Evolutionary conservation across 1,140 invertebrate genomes (phyloP).

Genomic region (Stegodyphus mimosarum): DNA sequence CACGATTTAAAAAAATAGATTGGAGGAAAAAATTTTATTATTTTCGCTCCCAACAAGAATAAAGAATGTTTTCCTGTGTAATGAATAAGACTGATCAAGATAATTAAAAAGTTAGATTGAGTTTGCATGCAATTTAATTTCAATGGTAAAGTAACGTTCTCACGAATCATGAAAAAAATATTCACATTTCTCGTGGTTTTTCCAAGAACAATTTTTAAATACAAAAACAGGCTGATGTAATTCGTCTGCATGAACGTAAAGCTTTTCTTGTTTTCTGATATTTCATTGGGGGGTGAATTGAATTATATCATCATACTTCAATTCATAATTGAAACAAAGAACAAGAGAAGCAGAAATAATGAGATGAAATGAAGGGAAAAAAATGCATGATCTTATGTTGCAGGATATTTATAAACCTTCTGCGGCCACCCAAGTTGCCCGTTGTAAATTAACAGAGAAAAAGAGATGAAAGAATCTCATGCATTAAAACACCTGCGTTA

Average conservation of each 20-base stretch:
- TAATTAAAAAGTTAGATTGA: no score
- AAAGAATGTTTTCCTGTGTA: no score
- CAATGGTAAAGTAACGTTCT: no score
- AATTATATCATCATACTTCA: slow-evolving; percentile 1
- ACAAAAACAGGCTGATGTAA: neutral
- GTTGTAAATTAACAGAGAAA: slow-evolving; percentile 35
- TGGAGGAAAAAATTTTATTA: no score
- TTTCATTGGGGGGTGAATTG: neutral
- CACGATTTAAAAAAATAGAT: no score
- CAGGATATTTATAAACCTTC: slow-evolving; percentile 27
- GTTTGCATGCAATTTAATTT: no score
- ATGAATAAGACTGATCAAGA: no score
- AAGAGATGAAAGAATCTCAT: slow-evolving; percentile 34
- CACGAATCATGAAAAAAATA: no score
- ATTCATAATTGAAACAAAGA: slow-evolving; percentile 30
- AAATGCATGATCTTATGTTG: slow-evolving; percentile 1
- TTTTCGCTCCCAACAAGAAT: no score
- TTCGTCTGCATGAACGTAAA: neutral
- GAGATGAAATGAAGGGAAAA: slow-evolving; percentile 7
- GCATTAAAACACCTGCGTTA: slow-evolving; percentile 50
- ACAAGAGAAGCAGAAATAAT: slow-evolving; percentile 18
- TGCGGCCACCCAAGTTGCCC: slow-evolving; percentile 49
- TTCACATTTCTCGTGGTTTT: no score
- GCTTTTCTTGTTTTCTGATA: neutral
- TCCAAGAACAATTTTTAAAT: no score